Conservation (phyloP, 2,888 invertebrate species). For the Tetrapedia diversipes region DNA sequence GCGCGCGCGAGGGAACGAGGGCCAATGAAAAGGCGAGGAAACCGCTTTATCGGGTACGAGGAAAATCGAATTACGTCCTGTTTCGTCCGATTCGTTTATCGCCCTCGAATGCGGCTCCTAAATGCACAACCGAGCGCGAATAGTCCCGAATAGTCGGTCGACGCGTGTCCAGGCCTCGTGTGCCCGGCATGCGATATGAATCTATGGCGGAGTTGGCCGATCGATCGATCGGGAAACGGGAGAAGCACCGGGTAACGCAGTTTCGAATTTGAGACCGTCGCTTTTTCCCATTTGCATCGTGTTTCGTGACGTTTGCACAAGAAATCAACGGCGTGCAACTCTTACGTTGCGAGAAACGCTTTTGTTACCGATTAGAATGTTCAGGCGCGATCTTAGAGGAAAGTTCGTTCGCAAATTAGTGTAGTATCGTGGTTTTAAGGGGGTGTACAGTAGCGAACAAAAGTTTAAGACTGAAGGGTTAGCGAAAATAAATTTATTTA, state of each 20-base stretch:
- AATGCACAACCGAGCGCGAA: constrained; percentile 62
- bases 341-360: too few relatives aligned
- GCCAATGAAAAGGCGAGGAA: constrained; percentile 42
- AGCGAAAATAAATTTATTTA: too few relatives aligned
- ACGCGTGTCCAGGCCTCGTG: constrained; percentile 24
- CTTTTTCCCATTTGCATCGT: neutral
- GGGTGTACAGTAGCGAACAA: too few relatives aligned
- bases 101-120: constrained; percentile 43
- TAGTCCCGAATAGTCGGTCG: constrained; percentile 16
- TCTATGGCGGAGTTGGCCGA: too few relatives aligned
- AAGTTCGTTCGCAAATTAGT: too few relatives aligned
- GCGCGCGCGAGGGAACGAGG: constrained; percentile 45
- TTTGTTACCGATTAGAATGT: too few relatives aligned
- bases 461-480: too few relatives aligned
- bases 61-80: constrained; percentile 63
- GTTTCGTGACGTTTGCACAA: neutral
- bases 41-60: constrained; percentile 46
- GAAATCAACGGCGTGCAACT: neutral
- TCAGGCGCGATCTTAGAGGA: too few relatives aligned
- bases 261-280: neutral
- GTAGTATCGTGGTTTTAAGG: too few relatives aligned
- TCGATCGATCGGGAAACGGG: neutral
- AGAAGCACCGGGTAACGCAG: constrained; percentile 25
- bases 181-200: constrained; percentile 34
- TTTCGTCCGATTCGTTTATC: constrained; percentile 62